A percentile compares a stretch with the other conserved stretches of the same genome.
Evolutionary conservation across 2,888 invertebrate genomes (phyloP).

Genomic region (Sphecodes monilicornis): DNA sequence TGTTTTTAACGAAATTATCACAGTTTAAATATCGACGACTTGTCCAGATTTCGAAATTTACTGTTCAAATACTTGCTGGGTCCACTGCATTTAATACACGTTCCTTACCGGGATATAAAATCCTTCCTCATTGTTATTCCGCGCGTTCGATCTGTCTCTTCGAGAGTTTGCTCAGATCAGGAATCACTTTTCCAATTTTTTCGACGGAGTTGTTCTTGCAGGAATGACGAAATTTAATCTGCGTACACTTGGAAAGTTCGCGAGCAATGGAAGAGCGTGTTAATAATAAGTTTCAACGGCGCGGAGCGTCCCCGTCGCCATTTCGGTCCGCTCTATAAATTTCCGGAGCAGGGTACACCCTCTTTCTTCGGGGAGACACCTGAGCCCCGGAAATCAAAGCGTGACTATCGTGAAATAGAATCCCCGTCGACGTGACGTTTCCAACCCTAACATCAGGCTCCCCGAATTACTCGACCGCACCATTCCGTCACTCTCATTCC

Average conservation of each 20-base stretch:
- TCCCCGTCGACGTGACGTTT: slow-evolving; percentile 35
- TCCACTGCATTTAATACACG: not conserved
- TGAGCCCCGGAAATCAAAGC: slow-evolving; percentile 65
- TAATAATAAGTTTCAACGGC: slow-evolving; percentile 56
- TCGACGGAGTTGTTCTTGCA: not conserved
- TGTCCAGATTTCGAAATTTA: not conserved
- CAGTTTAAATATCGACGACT: no score
- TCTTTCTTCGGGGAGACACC: slow-evolving; percentile 49
- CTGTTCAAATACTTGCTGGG: not conserved
- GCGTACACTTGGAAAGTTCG: slow-evolving; percentile 60
- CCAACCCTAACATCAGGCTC: slow-evolving; percentile 17
- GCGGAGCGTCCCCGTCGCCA: slow-evolving; percentile 14
- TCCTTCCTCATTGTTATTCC: slow-evolving; percentile 53
- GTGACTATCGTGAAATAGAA: slow-evolving; percentile 60
- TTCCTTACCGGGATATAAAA: not conserved
- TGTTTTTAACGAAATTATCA: not conserved
- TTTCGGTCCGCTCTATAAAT: slow-evolving; percentile 47
- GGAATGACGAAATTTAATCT: slow-evolving; percentile 67
- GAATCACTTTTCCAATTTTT: not conserved
- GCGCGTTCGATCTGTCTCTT: slow-evolving; percentile 14
- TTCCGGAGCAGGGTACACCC: slow-evolving; percentile 34
- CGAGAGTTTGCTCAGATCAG: not conserved
- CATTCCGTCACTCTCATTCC: slow-evolving; percentile 24
- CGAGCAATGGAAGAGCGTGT: slow-evolving; percentile 61
- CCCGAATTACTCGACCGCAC: slow-evolving; percentile 35